Evolutionary conservation across 1,140 invertebrate genomes (phyloP), one percentile per base, ranked within the genome.

Genomic region (Helicoverpa zea): DNA sequence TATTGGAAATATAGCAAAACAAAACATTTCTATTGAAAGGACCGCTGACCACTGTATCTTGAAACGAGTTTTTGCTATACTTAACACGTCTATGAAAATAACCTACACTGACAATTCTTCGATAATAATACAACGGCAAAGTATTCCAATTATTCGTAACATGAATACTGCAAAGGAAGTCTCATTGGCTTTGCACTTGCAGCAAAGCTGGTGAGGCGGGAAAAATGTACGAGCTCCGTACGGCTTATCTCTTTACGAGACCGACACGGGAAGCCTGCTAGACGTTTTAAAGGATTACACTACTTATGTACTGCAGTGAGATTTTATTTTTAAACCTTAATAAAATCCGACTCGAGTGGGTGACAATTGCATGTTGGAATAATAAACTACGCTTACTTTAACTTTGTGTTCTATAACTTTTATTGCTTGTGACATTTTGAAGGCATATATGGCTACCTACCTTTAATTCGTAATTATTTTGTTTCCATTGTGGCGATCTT

Each of bases 221-320:
- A 83, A 83, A 83, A 81, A 81, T 81, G 79, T 80, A 56, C 30
- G 66, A 61, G 52, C 70, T 83, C 73, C 35, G 54, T 29, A 64
- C 43, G 72, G 64, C 77, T 83, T 83, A 83, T 83, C 77, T 80
- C 72, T 61, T 73, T 66, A 63, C 76, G 52, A 64, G 63, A 43
- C 43, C 56, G 58, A 47, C 68, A 63, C 47, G 73, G 51, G 78
- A 63, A 79, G 72, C 77, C 59, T 66, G 64, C 56, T 30, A 54
- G 76, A 82, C 76, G 59, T 79, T 82, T 79, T 79, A 79, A 74
- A 81, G 58, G 63, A 81, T 83, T 76, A 76, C 58, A 76, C 58
- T 63, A 76, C 58, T 76, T 63, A 18, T 61, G 43, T 35, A 59
- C 54, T 47, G 16, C 52, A 59, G 23, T n/a, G 56, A 51, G 16